Evolutionary conservation across 2,888 invertebrate genomes (phyloP), one percentile per base, ranked within the genome.

Genomic region (Cloeon dipterum): DNA sequence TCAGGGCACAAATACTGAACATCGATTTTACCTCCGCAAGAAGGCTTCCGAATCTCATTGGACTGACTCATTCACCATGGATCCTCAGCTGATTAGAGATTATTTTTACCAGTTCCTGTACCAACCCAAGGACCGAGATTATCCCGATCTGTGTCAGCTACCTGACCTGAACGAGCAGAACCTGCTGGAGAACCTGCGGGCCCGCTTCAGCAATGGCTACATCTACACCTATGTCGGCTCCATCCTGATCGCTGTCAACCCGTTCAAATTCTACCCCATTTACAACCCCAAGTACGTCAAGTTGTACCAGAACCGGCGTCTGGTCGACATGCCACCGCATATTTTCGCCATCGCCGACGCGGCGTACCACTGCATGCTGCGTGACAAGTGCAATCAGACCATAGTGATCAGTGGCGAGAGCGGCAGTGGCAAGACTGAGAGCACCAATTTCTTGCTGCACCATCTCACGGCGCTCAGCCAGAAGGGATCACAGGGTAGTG

Each of bases 271-370:
- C 59, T 88, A 88, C 58, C 91, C 93, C 17, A 93, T 94, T 47
- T 94, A 93, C 64, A 93, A 93, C 61, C 93, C 93, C 34, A 93
- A 91, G 60, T 91, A 89, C 63, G 91, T 91, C 46, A 83, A 88
- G 58, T 61, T 91, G 47, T 94, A 93, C 60, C 91, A 93, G 60
- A 88, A 86, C 60, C 72, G 86, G 53, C 65, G 86, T 47, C 67
- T 89, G 47, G 85, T 86, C 20, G 88, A 86, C 52, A 66, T 91
- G 46, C 91, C 93, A 26, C 93, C 94, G 32, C 93, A 94, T 54
- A 89, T 94, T 52, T 94, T 93, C 62, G 93, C 93, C 38, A 83
- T 93, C 33, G 89, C 89, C 5, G 89, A 89, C 55, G 77, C 85
- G 13, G 88, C 89, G 18, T 91, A 88, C 56, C 83, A 88, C 56